A percentile compares a stretch with the other conserved stretches of the same genome.
These are phyloP conservation scores for Euplagia quadripunctaria DNA, from an alignment of 2,888 invertebrate genomes.

Conservation along the genomic window DNA sequence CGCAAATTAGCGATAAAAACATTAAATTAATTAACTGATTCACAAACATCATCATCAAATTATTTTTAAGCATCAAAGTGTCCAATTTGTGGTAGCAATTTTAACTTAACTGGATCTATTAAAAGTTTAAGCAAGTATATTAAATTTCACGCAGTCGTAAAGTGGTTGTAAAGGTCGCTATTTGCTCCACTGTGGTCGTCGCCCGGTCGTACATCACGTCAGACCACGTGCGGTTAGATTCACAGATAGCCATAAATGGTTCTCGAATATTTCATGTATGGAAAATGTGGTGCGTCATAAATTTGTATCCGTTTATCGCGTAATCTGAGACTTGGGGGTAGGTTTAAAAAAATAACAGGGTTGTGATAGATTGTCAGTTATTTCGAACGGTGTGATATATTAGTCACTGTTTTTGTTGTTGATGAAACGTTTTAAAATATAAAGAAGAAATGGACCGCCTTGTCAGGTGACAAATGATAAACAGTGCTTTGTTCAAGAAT, in stretches of 20 bases:
- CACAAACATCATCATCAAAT: conserved; percentile 43
- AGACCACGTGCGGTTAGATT: conserved; percentile 68
- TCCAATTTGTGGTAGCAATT: conserved; percentile 46
- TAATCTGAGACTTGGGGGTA: conserved; percentile 66
- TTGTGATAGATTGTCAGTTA: conserved; percentile 43
- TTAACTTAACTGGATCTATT: conserved; percentile 33
- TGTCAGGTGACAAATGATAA: background rate
- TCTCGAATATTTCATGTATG: conserved; percentile 44
- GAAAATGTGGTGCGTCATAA: conserved; percentile 68
- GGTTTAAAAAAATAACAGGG: conserved; percentile 27
- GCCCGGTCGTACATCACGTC: conserved; percentile 39
- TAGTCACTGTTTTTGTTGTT: background rate
- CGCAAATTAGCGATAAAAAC: conserved; percentile 33
- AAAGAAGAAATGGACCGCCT: background rate
- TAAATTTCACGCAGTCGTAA: conserved; percentile 43
- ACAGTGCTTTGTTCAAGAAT: no score
- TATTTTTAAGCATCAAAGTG: conserved; percentile 44
- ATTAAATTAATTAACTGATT: conserved; percentile 44
- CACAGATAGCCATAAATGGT: conserved; percentile 68
- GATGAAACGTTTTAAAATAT: background rate
- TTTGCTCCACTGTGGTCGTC: conserved; percentile 33
- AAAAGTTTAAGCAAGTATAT: conserved; percentile 34
- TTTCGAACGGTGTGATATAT: conserved; percentile 24
- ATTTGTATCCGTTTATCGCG: conserved; percentile 79
- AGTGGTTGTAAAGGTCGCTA: conserved; percentile 35